Evolutionary conservation across 2,113 vertebrate genomes (phyloP), one percentile per base, ranked within the genome.

Genomic region (Melospiza georgiana): DNA sequence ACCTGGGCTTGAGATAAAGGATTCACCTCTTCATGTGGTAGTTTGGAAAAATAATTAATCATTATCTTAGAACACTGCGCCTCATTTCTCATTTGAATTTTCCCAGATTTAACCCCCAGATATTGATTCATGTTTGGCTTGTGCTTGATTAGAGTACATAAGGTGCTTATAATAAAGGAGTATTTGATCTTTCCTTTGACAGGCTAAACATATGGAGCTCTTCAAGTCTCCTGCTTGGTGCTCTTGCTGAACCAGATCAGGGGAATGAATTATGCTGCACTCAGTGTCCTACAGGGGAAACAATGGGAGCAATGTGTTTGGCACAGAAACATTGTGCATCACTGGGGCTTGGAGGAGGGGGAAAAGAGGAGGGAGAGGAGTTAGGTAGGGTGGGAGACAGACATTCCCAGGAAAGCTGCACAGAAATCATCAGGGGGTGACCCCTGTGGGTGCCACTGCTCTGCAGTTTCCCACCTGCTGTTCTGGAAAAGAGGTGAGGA

Each of bases 141-240:
- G 75, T 88, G 75, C 78, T 91, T 6, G 4, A 74, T 80, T 73
- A 55, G 91, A 95, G 67, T 76, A 66, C 78, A 55, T 79, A 57
- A 85, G 58, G 67, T 79, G 82, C 78, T 93, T 82, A 87, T 2
- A 84, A 91, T 73, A 75, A 91, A 89, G 58, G 18, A 73, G 35
- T 62, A 35, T 76, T 90, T 10, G 15, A 10, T 85, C 74, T 94
- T 89, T 41, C 51, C 67, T 87, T 85, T 90, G 90, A 83, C 84
- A 94, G 63, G 19, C 39, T 95, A 91, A 93, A 87, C 74, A 95
- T 73, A 94, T 69, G 74, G 91, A 95, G 78, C 63, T 95, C 81
- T 87, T 85, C 71, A 91, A 82, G 46, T 25, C 49, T 87, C 74
- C 51, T 3, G 2, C 78, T 87, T 69, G 67, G 39, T 94, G 58